Evolutionary conservation across 1,140 invertebrate species (phyloP), one percentile per base, ranked within the genome.

Genomic region (Andrena cerasifolii): DNA sequence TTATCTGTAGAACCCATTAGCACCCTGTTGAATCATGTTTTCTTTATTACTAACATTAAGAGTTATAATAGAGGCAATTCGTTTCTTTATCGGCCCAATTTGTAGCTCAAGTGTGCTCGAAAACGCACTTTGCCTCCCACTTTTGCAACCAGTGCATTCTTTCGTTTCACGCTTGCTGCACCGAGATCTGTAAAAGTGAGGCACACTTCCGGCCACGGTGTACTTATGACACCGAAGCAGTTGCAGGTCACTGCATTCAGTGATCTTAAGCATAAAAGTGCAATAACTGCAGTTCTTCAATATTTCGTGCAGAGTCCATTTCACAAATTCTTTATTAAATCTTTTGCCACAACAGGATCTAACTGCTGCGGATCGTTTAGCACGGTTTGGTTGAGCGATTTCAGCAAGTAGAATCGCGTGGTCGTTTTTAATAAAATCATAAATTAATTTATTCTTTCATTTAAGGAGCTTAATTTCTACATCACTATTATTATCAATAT

Each of bases 111-210:
- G 2, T 31, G 26, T 31, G 16, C 5, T 36, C 7, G 14, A 47
- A 58, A 58, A 58, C 26, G 2, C 21, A 36, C 2, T 10, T 74
- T 18, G 54, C 24, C 14, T 28, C 10, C 18, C 3, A 21, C 14
- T 61, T 58, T 67, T 68, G 33, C 51, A 40, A 24, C 12, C n/a
- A 40, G 24, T 45, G 16, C 16, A 21, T 59, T 59, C 43, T 59
- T 71, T 68, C 33, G 3, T 71, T 77, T 71, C 45, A 77, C 74
- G 74, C 66, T 77, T 16, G 45, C 28, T 58, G 54, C 54, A 51
- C 33, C 54, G n/a, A 16, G 54, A 36, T 71, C 56, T 59, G 28
- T 18, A 24, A 28, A 28, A 51, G 18, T 36, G 43, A 49, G 45
- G 21, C 66, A 77, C n/a, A 71, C 43, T 71, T 61, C 24, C 54